phyloP scores from a whole-genome alignment of 2,888 invertebrate species.

The Pterostichus madidus region DNA sequence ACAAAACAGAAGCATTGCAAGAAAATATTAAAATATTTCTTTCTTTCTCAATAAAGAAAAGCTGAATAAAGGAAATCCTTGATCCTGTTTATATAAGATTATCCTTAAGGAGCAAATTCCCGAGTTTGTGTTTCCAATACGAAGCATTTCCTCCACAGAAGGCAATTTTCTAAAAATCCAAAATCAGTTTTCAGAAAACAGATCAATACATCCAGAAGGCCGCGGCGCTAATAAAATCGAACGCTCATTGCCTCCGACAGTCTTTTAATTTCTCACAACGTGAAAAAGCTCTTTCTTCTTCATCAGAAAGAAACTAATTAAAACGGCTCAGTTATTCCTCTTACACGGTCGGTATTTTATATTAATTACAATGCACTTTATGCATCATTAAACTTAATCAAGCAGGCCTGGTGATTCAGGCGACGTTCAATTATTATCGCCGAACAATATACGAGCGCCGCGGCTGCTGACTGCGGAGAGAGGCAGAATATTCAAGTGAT shows the following conservation, averaged over 20 bases:
- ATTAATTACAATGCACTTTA: slow-evolving; percentile 62
- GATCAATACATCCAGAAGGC: background rate
- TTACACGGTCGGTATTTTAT: slow-evolving; percentile 50
- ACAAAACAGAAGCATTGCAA: no score
- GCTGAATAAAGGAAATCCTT: no score
- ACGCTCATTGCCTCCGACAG: slow-evolving; percentile 8
- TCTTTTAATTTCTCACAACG: slow-evolving; percentile 24
- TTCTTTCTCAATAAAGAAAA: no score
- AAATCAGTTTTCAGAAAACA: slow-evolving; percentile 10
- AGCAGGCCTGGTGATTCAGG: slow-evolving; percentile 28
- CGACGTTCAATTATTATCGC: slow-evolving; percentile 56
- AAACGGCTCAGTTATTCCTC: slow-evolving; percentile 49
- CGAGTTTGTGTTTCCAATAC: background rate
- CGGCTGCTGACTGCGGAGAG: background rate
- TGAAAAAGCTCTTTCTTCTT: slow-evolving; percentile 40
- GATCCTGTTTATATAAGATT: no score
- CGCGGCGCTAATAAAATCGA: slow-evolving; percentile 2
- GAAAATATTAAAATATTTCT: no score
- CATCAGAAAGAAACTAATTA: slow-evolving; percentile 56
- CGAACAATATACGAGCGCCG: slow-evolving; percentile 40
- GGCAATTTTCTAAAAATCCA: background rate
- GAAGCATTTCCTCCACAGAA: background rate
- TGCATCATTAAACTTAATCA: slow-evolving; percentile 64
- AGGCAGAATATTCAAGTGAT: slow-evolving; percentile 8
- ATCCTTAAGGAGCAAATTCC: background rate